Percentiles rank a stretch among this genome's conserved stretches.
Evolutionary conservation across 2,797 vertebrate genomes (phyloP).

Genomic region (Pterois miles): DNA sequence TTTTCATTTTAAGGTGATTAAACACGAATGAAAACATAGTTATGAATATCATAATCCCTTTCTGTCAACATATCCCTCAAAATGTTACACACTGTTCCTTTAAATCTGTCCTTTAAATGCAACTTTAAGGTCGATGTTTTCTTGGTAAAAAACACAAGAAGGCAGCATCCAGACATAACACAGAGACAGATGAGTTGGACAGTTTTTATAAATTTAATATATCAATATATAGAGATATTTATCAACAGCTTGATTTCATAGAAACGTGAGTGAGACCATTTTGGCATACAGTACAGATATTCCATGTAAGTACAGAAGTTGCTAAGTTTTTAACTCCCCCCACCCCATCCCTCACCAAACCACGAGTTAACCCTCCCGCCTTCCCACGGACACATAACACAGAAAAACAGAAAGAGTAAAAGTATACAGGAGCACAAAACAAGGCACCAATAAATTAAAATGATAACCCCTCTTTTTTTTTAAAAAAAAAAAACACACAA

Average conservation of each 20-base stretch:
- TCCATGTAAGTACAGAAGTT: constrained; percentile 86
- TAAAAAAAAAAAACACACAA: constrained; percentile 56
- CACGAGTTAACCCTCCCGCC: background rate
- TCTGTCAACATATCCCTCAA: background rate
- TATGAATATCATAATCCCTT: background rate
- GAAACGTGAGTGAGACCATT: constrained; percentile 89
- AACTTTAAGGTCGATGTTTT: background rate
- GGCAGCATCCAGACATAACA: background rate
- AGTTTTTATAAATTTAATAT: constrained; percentile 89
- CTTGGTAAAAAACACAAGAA: background rate
- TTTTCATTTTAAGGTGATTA: too few relatives aligned
- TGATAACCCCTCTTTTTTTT: constrained; percentile 67
- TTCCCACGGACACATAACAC: constrained; percentile 70
- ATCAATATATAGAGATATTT: constrained; percentile 92
- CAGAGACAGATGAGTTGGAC: constrained; percentile 30
- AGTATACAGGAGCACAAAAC: constrained; percentile 84
- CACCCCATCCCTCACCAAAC: constrained; percentile 29
- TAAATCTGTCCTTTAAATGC: background rate
- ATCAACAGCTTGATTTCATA: constrained; percentile 89
- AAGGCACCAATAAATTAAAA: constrained; percentile 92
- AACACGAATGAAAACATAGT: background rate
- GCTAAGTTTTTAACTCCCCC: constrained; percentile 71
- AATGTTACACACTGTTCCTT: too few relatives aligned
- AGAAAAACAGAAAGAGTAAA: constrained; percentile 75
- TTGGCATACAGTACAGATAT: constrained; percentile 89